phyloP scores from a whole-genome alignment of 2,888 invertebrate genomes.

The Papilio demoleus region DNA sequence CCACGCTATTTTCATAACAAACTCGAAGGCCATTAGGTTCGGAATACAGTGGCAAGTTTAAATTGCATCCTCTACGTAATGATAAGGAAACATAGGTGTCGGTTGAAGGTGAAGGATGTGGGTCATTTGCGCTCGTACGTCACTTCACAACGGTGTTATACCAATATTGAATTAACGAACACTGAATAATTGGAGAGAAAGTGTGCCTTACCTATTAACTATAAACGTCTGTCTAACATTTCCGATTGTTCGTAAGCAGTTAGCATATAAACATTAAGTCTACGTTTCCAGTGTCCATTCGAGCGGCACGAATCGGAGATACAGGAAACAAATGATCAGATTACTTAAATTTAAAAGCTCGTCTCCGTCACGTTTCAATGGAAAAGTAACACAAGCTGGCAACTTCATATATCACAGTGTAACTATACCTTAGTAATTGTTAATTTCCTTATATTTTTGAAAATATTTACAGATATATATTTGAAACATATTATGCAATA shows the following conservation, averaged over 20 bases:
- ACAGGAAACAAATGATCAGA: constrained; percentile 13
- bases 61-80: constrained; percentile 39
- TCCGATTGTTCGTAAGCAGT: constrained; percentile 37
- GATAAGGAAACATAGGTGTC: constrained; percentile 47
- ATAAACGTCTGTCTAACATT: constrained; percentile 38
- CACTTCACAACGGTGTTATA: constrained; percentile 65
- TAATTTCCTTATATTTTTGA: neutral
- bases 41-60: constrained; percentile 22
- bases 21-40: neutral
- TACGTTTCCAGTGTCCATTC: constrained; percentile 14
- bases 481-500: too few relatives aligned
- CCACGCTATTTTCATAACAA: constrained; percentile 13
- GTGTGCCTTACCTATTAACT: constrained; percentile 45
- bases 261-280: constrained; percentile 46
- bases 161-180: constrained; percentile 80
- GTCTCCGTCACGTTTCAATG: constrained; percentile 14
- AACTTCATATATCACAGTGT: constrained; percentile 10
- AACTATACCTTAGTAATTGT: neutral
- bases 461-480: too few relatives aligned
- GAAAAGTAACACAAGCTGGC: neutral
- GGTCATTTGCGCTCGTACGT: constrained; percentile 60
- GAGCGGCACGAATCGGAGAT: constrained; percentile 11
- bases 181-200: constrained; percentile 79
- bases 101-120: constrained; percentile 68
- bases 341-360: constrained; percentile 25